phyloP scores from a whole-genome alignment of 2,113 vertebrate genomes.

The Litocranius walleri region DNA sequence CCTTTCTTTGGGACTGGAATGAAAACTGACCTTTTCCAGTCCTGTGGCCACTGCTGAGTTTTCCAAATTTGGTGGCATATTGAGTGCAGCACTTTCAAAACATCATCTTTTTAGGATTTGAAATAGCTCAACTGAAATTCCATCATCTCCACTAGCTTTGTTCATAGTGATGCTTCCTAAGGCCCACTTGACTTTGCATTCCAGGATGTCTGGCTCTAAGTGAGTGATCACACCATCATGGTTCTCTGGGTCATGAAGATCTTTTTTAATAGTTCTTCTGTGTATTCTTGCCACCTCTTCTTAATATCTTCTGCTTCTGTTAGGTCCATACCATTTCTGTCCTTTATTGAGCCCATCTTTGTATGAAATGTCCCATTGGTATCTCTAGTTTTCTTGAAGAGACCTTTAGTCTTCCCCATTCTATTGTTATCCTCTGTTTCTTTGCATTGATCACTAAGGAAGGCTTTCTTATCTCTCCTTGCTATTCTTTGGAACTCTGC shows the following conservation, averaged over 20 bases:
- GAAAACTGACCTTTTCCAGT: background rate
- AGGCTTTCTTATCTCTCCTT: background rate
- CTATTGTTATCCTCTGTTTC: background rate
- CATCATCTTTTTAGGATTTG: background rate
- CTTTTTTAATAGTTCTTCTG: background rate
- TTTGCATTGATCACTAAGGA: background rate
- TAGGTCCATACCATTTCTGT: background rate
- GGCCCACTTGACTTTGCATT: background rate
- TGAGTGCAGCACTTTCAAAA: background rate
- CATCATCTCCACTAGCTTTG: background rate
- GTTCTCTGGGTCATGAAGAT: background rate
- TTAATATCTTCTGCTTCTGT: background rate
- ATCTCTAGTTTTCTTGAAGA: background rate
- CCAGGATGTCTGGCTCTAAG: background rate
- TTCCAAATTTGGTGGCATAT: background rate
- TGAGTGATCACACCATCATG: background rate
- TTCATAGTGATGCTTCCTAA: background rate
- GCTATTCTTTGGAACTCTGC: background rate
- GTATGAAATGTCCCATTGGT: too few relatives aligned
- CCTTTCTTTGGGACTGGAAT: background rate
- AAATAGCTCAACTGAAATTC: background rate
- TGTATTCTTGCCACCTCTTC: background rate
- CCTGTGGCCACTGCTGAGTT: background rate
- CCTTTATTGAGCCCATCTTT: too few relatives aligned
- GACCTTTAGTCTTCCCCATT: background rate